A percentile compares a stretch with the other conserved stretches of the same genome.
Conservation (phyloP, 2,888 invertebrate genomes). For the Tinea trinotella region DNA sequence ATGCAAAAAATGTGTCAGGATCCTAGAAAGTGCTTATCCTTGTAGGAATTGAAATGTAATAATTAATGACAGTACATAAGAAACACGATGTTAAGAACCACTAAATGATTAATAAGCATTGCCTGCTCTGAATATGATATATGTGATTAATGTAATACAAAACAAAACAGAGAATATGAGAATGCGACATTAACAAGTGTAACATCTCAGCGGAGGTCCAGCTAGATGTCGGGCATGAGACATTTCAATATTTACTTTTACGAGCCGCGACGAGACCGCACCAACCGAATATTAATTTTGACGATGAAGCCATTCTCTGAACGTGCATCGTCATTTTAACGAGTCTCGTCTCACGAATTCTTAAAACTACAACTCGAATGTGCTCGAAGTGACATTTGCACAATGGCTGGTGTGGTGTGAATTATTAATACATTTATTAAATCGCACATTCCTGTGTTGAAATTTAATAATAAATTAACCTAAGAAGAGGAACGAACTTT, state of each 20-base stretch:
- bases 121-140: neutral
- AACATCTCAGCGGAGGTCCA: conserved; percentile 56
- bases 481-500: no score
- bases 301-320: conserved; percentile 57
- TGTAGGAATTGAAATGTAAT: no score
- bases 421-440: neutral
- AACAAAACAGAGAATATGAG: no score
- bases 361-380: conserved; percentile 45
- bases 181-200: conserved; percentile 28
- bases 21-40: no score
- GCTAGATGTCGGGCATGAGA: conserved; percentile 25
- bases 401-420: conserved; percentile 4
- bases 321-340: conserved; percentile 54
- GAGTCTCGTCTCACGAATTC: conserved; percentile 47
- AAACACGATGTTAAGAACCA: no score
- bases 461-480: no score
- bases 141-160: neutral
- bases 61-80: no score
- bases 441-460: neutral
- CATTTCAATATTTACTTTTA: conserved; percentile 57
- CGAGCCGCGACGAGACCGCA: neutral
- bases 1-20: no score
- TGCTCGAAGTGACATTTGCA: conserved; percentile 10
- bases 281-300: conserved; percentile 53
- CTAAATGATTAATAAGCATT: no score